Evolutionary conservation across 2,113 vertebrate genomes (phyloP).

Genomic region (Peromyscus californicus): DNA sequence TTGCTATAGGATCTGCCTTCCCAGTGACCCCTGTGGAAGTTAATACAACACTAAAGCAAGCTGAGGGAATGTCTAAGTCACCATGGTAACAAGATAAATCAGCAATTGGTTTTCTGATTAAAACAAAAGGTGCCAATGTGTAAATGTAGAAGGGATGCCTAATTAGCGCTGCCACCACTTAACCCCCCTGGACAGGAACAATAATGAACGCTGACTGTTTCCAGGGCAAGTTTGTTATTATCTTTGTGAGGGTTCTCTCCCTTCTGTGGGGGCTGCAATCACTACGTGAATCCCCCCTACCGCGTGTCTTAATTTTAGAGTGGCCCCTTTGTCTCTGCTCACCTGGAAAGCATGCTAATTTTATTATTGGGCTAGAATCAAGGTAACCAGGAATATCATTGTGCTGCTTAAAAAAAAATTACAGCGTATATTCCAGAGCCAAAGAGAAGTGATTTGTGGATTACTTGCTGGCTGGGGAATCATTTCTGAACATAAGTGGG

Average conservation of each 20-base stretch:
- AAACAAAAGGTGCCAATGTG: slow-evolving; percentile 53
- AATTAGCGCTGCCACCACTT: slow-evolving; percentile 15
- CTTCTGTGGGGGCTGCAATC: background rate
- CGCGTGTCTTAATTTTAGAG: background rate
- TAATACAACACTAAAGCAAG: slow-evolving; percentile 46
- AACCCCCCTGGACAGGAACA: background rate
- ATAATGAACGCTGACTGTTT: background rate
- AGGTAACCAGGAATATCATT: slow-evolving; percentile 46
- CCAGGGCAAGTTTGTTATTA: background rate
- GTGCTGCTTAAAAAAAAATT: slow-evolving; percentile 18
- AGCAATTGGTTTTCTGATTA: slow-evolving; percentile 75
- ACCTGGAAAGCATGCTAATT: slow-evolving; percentile 56
- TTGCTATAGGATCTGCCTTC: background rate
- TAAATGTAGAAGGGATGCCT: slow-evolving; percentile 36
- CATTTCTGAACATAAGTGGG: slow-evolving; percentile 42
- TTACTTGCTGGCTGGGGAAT: background rate
- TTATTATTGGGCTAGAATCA: slow-evolving; percentile 57
- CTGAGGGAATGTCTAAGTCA: slow-evolving; percentile 56
- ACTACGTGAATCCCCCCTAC: background rate
- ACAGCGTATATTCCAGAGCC: background rate
- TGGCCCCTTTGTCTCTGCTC: slow-evolving; percentile 47
- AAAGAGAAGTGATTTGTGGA: slow-evolving; percentile 46
- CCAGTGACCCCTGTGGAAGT: slow-evolving; percentile 31
- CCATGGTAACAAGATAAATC: slow-evolving; percentile 78
- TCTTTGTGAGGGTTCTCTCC: background rate